Evolutionary conservation across 2,113 vertebrate species (phyloP).

Genomic region (Bos indicus): DNA sequence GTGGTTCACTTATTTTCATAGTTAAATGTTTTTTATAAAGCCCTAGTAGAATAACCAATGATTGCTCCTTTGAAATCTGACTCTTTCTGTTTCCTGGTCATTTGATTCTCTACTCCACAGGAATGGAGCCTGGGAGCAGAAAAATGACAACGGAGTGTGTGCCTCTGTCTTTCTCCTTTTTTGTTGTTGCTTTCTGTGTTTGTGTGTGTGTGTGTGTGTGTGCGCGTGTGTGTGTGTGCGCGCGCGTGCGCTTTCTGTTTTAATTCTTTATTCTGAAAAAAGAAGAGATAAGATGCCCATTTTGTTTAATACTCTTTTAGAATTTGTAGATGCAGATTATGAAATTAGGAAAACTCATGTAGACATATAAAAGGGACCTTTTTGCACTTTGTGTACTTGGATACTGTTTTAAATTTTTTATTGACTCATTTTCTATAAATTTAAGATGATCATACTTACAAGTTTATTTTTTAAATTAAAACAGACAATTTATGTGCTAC

Average conservation of each 20-base stretch:
- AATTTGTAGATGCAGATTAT: not conserved
- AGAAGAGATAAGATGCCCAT: not conserved
- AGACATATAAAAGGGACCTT: not conserved
- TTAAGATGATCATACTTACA: not conserved
- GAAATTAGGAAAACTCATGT: not conserved
- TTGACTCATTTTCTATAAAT: not conserved
- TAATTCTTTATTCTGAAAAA: not conserved
- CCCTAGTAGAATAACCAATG: not conserved
- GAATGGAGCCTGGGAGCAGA: not conserved
- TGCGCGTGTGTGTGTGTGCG: not conserved
- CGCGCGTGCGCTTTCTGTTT: not conserved
- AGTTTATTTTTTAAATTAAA: not conserved
- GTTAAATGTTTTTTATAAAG: not conserved
- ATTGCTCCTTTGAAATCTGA: not conserved
- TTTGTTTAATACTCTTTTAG: not conserved
- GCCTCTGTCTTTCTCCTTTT: not conserved
- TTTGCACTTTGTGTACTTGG: not conserved
- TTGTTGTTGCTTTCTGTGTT: not conserved
- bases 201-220: too few relatives aligned
- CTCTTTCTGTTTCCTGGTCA: rapidly evolving
- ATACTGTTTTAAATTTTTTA: not conserved
- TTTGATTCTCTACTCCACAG: not conserved
- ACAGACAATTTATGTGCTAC: not conserved
- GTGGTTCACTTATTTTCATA: not conserved
- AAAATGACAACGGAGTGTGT: not conserved